Conservation (phyloP, 2,113 vertebrate species). For the Tenrec ecaudatus region DNA sequence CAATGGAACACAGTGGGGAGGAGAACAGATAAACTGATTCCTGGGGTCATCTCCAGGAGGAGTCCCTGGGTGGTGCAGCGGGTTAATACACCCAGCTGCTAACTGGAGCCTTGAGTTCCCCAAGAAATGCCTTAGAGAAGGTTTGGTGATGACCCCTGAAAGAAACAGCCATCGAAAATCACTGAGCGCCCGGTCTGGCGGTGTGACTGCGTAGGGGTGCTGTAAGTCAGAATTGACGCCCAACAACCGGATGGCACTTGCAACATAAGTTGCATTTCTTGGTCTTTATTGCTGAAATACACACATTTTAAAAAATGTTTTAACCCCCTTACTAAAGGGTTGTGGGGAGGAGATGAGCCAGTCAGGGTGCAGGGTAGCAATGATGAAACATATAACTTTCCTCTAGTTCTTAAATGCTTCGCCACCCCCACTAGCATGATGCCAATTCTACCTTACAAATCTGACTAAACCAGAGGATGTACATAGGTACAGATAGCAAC, state of each 20-base stretch:
- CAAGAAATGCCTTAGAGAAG: not conserved
- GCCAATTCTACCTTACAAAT: too few relatives aligned
- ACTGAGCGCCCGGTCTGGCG: not conserved
- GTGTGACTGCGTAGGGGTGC: not conserved
- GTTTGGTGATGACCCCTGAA: not conserved
- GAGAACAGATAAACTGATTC: not conserved
- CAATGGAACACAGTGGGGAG: not conserved
- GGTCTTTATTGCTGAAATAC: constrained; percentile 15
- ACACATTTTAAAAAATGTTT: not conserved
- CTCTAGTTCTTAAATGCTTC: too few relatives aligned
- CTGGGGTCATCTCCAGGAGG: not conserved
- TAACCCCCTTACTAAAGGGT: too few relatives aligned
- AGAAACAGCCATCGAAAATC: not conserved
- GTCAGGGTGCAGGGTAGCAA: too few relatives aligned
- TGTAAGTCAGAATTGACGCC: not conserved
- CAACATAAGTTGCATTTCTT: constrained; percentile 10
- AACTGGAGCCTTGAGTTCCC: not conserved
- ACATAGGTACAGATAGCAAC: too few relatives aligned
- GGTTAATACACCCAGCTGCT: not conserved
- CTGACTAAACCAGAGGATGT: too few relatives aligned
- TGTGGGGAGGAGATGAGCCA: too few relatives aligned
- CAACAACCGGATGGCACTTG: not conserved
- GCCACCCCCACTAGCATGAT: too few relatives aligned
- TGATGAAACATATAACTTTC: too few relatives aligned
- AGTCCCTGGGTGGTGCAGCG: not conserved